phyloP scores from a whole-genome alignment of 2,113 vertebrate genomes.

The Reinhardtius hippoglossoides region DNA sequence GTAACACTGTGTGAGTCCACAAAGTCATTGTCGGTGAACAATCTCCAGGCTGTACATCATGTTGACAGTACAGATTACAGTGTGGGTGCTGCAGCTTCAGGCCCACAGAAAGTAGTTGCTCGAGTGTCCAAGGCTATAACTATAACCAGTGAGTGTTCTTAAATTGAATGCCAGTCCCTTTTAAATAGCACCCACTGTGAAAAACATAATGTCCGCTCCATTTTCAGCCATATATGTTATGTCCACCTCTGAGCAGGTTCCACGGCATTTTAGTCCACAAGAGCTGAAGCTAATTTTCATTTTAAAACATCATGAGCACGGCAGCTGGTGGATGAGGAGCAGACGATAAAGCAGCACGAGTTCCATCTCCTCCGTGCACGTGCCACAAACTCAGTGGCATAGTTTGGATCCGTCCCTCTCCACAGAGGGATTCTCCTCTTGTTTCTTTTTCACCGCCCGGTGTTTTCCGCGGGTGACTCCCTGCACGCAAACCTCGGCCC shows the following conservation, averaged over 20 bases:
- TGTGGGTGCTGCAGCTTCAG: constrained; percentile 25
- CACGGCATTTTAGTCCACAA: background rate
- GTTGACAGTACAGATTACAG: constrained; percentile 64
- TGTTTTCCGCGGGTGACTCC: constrained; percentile 14
- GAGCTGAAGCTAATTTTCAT: background rate
- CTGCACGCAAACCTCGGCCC: constrained; percentile 10
- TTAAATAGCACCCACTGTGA: background rate
- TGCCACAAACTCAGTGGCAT: background rate
- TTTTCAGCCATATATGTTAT: background rate
- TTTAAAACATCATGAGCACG: background rate
- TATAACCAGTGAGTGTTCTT: constrained; percentile 23
- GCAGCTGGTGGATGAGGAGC: background rate
- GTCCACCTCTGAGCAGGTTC: background rate
- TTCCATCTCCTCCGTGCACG: background rate
- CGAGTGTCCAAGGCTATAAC: constrained; percentile 33
- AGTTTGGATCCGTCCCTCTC: background rate
- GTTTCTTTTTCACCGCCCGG: background rate
- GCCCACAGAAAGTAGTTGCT: constrained; percentile 22
- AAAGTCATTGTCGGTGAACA: constrained; percentile 57
- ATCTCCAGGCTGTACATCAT: constrained; percentile 60
- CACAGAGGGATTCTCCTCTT: background rate
- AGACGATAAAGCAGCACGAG: background rate
- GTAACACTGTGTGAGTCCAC: constrained; percentile 53
- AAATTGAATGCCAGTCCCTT: constrained; percentile 43
- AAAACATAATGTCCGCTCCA: background rate